These are phyloP conservation scores for Protosalanx chinensis DNA, from an alignment of 2,797 vertebrate species.

Conservation along the genomic window DNA sequence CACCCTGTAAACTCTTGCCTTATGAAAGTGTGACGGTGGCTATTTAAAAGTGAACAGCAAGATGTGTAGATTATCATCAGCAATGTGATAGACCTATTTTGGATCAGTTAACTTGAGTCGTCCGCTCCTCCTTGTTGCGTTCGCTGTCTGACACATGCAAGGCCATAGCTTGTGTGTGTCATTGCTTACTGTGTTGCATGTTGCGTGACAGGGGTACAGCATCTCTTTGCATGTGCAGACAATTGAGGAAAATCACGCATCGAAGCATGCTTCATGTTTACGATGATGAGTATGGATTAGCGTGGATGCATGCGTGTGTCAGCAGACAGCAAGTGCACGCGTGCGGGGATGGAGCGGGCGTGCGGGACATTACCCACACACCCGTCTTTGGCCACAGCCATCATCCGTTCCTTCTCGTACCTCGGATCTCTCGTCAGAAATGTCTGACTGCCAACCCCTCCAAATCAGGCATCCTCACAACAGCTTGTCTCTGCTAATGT, in stretches of 20 bases:
- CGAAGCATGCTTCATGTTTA: not conserved
- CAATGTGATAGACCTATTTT: not conserved
- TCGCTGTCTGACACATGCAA: not conserved
- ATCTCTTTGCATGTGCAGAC: not conserved
- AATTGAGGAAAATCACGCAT: not conserved
- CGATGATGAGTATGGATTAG: not conserved
- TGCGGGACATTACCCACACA: constrained; percentile 60
- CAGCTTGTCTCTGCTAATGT: constrained; percentile 54
- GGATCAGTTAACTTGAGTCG: not conserved
- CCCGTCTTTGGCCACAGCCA: constrained; percentile 58
- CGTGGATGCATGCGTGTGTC: not conserved
- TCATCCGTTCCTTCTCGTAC: constrained; percentile 39
- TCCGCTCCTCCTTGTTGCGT: too few relatives aligned
- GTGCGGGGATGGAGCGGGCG: not conserved
- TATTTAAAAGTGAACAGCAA: not conserved
- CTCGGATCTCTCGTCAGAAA: constrained; percentile 49
- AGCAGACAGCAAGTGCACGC: not conserved
- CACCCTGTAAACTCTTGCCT: not conserved
- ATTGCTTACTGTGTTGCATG: not conserved
- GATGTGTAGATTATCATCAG: not conserved
- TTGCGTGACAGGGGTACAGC: not conserved
- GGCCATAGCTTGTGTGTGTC: too few relatives aligned
- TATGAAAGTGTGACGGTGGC: not conserved
- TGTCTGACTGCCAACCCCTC: constrained; percentile 52
- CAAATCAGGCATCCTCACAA: constrained; percentile 59